Evolutionary conservation across 2,888 invertebrate species (phyloP), one percentile per base, ranked within the genome.

Genomic region (Encarsia formosa): DNA sequence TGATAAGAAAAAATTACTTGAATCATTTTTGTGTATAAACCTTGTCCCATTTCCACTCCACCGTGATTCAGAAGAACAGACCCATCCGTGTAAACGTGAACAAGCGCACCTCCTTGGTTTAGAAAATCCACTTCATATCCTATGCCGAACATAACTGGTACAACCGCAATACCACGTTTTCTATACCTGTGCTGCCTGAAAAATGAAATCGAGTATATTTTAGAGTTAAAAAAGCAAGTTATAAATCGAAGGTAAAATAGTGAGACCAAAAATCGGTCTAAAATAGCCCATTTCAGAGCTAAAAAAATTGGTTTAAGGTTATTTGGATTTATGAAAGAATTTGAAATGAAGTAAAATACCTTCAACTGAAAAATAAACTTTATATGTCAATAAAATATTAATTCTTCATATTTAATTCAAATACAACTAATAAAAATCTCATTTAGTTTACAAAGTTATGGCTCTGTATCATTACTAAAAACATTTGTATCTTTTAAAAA

Each of bases 41-140:
- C 96, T 76, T 96, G 95, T 0, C 95, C 95, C 86, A 95, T 94
- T 79, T 95, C 95, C 3, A 88, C 87, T 13, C 92, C 94, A 22
- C 90, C 92, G 67, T 91, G 91, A 0, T 86, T 82, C n/a, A 94
- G 61, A 6, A 93, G 77, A 3, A 95, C 89, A 0, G 92, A 89
- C 1, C 92, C 93, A 71, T 89, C 89, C 0, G 78, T 77, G 68
- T 94, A 93, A n/a, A 92, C 80, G 37, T 89, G 81, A 2, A 95
- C 80, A 45, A 96, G 75, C 1, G 94, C 91, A 8, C 90, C 92
- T 5, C 84, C 87, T 78, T 92, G 91, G 68, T 91, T 90, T 64
- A 86, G 80, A 66, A 85, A 81, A 57, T 79, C 76, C 8, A 81
- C 81, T 0, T 85, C 85, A 66, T 90, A 91, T 0, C 88, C 83